Base-by-base conservation (phyloP, 2,113 vertebrate species). In the Fulmarus glacialis region DNA sequence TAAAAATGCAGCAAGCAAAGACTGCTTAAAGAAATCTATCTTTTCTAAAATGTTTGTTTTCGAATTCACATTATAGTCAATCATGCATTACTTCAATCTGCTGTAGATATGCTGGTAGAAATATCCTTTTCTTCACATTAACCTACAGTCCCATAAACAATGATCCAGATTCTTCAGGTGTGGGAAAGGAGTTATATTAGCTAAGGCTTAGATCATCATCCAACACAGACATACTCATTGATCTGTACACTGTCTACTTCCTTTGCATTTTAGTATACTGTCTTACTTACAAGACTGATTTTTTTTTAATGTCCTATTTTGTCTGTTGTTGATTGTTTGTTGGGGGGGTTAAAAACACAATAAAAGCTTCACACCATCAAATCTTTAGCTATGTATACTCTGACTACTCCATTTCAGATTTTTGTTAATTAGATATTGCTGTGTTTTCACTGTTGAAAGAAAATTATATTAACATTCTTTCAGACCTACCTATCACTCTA, bases 21-120 rank as follows among this genome's bases (percentile, higher is more conserved):
- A 66, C 24, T 92, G 27, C 42, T 79, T 82, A 90, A 96, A 91
- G 47, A 96, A 96, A 91, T 42, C 29, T 58, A 6, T 52, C 27
- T 86, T 80, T 93, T 90, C 63, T 60, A 64, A 95, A 96, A 70
- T 80, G 34, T 27, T 77, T 86, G 29, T 85, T 92, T 97, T 88
- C 80, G 96, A 92, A 95, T 91, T 68, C 77, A 55, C 87, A 19
- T 82, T 95, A 87, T 24, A 83, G 36, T 74, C 40, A 72, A 64
- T 38, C 66, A 82, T 43, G 82, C 89, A 86, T 89, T 70, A 82
- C 82, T 94, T 88, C 91, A 90, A 22, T 36, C 47, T 66, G 24
- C 53, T 87, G 78, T 50, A 89, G 71, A 82, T 59, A 60, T 30
- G 81, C 34, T 85, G 56, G 22, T 27, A 82, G 34, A 87, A 60